Base-by-base conservation (phyloP, 1,140 invertebrate genomes). In the Eriosoma lanigerum region DNA sequence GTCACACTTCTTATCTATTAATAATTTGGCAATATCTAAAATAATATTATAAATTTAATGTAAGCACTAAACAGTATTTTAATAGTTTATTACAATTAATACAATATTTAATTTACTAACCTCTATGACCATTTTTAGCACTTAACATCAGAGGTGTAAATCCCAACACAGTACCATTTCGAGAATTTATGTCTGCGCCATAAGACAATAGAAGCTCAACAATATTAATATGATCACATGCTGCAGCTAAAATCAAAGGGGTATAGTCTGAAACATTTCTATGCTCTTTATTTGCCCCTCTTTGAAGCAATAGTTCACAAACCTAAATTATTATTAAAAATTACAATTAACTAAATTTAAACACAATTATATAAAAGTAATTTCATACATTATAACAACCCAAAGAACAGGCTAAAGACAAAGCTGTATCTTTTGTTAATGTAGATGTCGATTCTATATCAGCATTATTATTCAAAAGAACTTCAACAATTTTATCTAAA, bases 241-340 rank as follows among this genome's bases (percentile, higher is more conserved):
- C 98, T 29, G 97, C 97, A 62, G 98, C 98, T 81, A 99, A 88
- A 85, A 95, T 98, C 4, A 99, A 88, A 4, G 98, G 98, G 0
- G 98, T 99, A 85, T 99, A 99, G 87, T 99, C 98, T n/a, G 96
- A 98, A 5, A 99, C 96, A 87, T 99, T 99, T 58, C 98, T 90
- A 87, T 99, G 98, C 87, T 99, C 98, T 86, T 98, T 99, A 87
- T 99, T 98, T 26, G 97, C 96, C 81, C 92, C 92, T 66, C 93
- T 88, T 84, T 89, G 91, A 1, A 99, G 87, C 44, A 99, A 87
- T 21, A 98, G 87, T 84, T 98, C 97, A 3, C 98, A 97, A 32
- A 98, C 83, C 82, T 83, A 52, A 70, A 70, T 26, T 17, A 3
- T 6, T 38, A 10, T 44, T 66, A 15, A 44, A 46, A 13, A 2